Evolutionary conservation across 2,888 invertebrate genomes (phyloP).

Genomic region (Stenichneumon culpator): DNA sequence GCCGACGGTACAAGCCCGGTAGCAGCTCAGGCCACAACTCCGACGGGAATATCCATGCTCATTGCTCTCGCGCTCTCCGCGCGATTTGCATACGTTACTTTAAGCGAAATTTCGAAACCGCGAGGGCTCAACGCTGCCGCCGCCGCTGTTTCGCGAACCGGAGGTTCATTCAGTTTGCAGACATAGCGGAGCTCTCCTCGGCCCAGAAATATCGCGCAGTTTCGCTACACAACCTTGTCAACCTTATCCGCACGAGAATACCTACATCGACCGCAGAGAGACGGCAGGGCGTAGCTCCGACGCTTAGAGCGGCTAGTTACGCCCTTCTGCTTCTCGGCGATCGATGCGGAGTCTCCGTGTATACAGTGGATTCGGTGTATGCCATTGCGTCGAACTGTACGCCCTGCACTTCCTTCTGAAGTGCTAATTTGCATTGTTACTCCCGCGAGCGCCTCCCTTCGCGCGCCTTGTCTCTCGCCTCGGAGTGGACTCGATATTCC

Average conservation of each 20-base stretch:
- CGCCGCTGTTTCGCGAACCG: conserved; percentile 19
- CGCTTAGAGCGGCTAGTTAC: no score
- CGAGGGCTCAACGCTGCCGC: conserved; percentile 7
- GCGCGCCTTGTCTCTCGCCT: conserved; percentile 42
- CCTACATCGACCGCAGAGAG: no score
- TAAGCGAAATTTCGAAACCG: conserved; percentile 69
- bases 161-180: conserved; percentile 31
- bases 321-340: no score
- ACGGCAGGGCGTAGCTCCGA: no score
- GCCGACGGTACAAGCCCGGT: conserved; percentile 45
- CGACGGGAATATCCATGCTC: conserved; percentile 59
- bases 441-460: conserved; percentile 13
- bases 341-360: no score
- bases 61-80: conserved; percentile 44
- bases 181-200: neutral
- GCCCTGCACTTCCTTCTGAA: conserved; percentile 44
- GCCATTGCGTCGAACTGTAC: conserved; percentile 25
- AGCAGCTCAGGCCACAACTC: conserved; percentile 20
- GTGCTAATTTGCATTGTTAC: conserved; percentile 59
- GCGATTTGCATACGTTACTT: conserved; percentile 72
- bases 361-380: neutral
- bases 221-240: conserved; percentile 34
- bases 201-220: conserved; percentile 7
- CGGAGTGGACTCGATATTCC: conserved; percentile 52
- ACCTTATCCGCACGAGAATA: neutral